Percentiles rank a stretch among this genome's conserved stretches.
Conservation (phyloP, 2,797 vertebrate genomes). For the Syndactyla subalaris region DNA sequence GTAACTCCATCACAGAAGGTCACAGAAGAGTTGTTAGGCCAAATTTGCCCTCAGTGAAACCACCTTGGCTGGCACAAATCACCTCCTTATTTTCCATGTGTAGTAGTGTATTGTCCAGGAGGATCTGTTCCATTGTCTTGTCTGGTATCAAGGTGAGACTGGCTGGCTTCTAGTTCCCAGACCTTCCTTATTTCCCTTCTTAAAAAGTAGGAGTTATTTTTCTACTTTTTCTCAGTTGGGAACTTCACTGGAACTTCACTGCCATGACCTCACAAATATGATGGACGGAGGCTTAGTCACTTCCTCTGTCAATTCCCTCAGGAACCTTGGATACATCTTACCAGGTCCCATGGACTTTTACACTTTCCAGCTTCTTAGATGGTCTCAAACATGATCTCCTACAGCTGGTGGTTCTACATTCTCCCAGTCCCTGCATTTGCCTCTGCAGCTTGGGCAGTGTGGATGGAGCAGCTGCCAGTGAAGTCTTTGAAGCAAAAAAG, state of each 20-base stretch:
- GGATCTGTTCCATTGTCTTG: neutral
- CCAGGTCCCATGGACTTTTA: neutral
- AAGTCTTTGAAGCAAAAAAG: neutral
- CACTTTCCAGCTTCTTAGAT: neutral
- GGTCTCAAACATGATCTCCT: neutral
- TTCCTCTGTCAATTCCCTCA: neutral
- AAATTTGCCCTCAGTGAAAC: neutral
- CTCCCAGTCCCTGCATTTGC: neutral
- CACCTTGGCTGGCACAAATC: neutral
- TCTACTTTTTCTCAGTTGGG: neutral
- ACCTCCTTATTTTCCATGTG: neutral
- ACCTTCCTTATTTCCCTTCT: neutral
- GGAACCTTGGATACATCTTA: neutral
- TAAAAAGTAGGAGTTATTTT: neutral
- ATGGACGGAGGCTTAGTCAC: neutral
- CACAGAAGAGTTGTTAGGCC: neutral
- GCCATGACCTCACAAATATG: neutral
- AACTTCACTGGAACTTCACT: neutral
- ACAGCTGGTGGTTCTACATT: neutral
- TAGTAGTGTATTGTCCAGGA: neutral
- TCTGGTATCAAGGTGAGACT: neutral
- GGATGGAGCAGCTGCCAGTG: neutral
- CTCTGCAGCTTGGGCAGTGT: neutral
- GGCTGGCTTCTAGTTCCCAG: neutral
- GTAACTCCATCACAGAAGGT: neutral